Conservation (phyloP, 2,888 invertebrate species). For the Caenorhabditis wallacei region DNA sequence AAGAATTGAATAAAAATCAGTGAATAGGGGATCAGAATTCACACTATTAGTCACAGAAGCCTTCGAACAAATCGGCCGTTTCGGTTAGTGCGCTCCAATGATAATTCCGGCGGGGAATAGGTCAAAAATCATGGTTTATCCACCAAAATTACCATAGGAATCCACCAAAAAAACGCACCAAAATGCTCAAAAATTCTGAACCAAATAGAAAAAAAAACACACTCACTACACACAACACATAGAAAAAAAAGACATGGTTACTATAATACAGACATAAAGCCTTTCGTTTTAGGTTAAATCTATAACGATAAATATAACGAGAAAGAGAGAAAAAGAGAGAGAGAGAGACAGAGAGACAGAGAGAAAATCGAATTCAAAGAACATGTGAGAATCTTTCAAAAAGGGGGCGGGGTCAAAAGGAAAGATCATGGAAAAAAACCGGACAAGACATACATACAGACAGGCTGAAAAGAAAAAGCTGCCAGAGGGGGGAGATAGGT, state of each 20-base stretch:
- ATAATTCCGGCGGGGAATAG: background rate
- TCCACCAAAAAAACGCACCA: too few relatives aligned
- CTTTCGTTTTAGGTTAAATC: background rate
- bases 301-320: conserved; percentile 1
- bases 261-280: background rate
- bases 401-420: background rate
- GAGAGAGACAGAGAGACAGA: background rate
- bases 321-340: conserved; percentile 21
- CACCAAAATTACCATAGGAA: too few relatives aligned
- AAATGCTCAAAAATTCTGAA: too few relatives aligned
- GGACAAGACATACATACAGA: conserved; percentile 8
- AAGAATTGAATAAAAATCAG: background rate
- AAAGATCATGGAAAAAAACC: background rate
- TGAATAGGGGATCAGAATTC: background rate
- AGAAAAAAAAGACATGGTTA: conserved; percentile 16
- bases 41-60: conserved; percentile 14
- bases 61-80: too few relatives aligned
- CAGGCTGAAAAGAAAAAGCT: background rate
- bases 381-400: conserved; percentile 16
- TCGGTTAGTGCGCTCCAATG: background rate
- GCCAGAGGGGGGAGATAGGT: too few relatives aligned
- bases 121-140: too few relatives aligned
- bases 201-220: background rate
- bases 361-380: conserved; percentile 53
- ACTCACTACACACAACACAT: conserved; percentile 26